These are phyloP conservation scores for Listrodromus nycthemerus DNA, from an alignment of 2,888 invertebrate species.

Conservation along the genomic window DNA sequence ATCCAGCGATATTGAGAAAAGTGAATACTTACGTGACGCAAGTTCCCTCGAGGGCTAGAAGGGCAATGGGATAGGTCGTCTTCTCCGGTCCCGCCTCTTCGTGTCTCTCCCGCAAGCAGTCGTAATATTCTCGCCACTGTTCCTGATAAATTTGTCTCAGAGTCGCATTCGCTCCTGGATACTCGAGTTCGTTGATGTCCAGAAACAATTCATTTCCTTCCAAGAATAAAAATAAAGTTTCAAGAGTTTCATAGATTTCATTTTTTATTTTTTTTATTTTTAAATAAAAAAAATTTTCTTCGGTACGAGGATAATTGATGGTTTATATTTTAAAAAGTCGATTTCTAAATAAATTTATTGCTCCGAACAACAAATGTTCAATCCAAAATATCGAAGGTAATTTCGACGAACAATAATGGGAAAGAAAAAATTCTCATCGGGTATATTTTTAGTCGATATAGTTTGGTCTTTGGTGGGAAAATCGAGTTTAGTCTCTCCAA, in stretches of 20 bases:
- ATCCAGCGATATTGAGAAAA: not conserved
- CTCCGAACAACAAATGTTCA: no score
- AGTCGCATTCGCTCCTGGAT: slow-evolving; percentile 84
- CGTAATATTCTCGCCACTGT: slow-evolving; percentile 86
- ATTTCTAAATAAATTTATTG: no score
- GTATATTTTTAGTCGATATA: not conserved
- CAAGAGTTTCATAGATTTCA: slow-evolving; percentile 4
- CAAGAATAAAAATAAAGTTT: slow-evolving; percentile 16
- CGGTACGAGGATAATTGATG: no score
- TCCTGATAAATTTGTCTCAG: slow-evolving; percentile 81
- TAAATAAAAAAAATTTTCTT: no score
- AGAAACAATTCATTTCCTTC: slow-evolving; percentile 69
- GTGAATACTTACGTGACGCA: slow-evolving; percentile 81
- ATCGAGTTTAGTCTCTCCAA: not conserved
- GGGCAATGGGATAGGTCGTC: slow-evolving; percentile 81
- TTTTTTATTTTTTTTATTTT: not conserved
- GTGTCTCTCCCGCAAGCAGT: slow-evolving; percentile 84
- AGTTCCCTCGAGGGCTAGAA: slow-evolving; percentile 85
- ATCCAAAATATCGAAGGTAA: no score
- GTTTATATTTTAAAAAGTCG: no score
- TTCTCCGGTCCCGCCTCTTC: slow-evolving; percentile 80
- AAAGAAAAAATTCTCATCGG: not conserved
- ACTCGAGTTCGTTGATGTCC: slow-evolving; percentile 82
- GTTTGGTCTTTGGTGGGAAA: not conserved
- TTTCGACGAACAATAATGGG: no score